Evolutionary conservation across 2,113 vertebrate genomes (phyloP).

Genomic region (Mohoua ochrocephala): DNA sequence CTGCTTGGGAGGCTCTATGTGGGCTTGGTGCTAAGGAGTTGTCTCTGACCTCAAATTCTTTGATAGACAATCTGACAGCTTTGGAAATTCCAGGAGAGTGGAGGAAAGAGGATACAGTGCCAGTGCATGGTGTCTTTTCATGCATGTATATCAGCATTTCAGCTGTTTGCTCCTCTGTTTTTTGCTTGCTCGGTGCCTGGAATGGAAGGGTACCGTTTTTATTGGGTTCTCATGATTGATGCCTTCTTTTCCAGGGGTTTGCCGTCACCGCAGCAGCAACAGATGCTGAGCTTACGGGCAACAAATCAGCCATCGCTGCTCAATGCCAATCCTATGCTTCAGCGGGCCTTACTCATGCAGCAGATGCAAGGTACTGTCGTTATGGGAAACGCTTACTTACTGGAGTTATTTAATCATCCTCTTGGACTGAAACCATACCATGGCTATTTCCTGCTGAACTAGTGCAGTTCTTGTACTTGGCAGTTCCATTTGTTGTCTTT

Average conservation of each 20-base stretch:
- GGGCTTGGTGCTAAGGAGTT: conserved; percentile 56
- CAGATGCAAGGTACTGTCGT: conserved; percentile 89
- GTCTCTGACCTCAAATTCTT: conserved; percentile 53
- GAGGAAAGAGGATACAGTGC: conserved; percentile 26
- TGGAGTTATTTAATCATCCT: conserved; percentile 25
- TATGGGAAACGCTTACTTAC: conserved; percentile 11
- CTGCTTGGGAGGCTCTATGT: conserved; percentile 45
- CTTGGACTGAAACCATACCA: not conserved
- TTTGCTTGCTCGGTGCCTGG: not conserved
- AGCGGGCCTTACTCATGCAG: conserved; percentile 91
- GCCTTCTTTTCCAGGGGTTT: conserved; percentile 65
- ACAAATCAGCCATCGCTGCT: conserved; percentile 82
- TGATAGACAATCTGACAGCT: conserved; percentile 55
- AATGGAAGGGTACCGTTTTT: not conserved
- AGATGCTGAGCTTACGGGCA: conserved; percentile 86
- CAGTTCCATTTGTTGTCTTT: not conserved
- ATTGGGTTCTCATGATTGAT: not conserved
- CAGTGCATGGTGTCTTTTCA: not conserved
- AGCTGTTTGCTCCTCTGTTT: not conserved
- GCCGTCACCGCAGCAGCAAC: conserved; percentile 73
- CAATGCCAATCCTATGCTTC: conserved; percentile 87
- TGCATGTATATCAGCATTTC: not conserved
- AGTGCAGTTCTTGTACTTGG: not conserved
- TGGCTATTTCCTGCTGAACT: conserved; percentile 19
- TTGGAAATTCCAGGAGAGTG: conserved; percentile 54